Percentiles rank a stretch among this genome's conserved stretches.
phyloP scores from a whole-genome alignment of 2,113 vertebrate species.

The Poeciliopsis prolifica region DNA sequence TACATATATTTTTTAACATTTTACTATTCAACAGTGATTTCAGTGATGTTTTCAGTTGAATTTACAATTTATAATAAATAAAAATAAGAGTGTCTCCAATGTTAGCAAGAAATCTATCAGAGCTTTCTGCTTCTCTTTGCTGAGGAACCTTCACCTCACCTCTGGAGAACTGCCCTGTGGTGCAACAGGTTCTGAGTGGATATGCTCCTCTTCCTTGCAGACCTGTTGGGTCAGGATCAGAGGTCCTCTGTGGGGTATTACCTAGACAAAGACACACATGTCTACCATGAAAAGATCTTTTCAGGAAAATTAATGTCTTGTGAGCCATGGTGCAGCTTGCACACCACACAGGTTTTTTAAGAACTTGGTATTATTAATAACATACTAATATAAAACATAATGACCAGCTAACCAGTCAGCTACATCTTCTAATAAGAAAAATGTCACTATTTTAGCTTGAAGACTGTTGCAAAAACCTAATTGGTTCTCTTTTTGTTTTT shows the following conservation, averaged over 20 bases:
- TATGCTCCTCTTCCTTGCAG: neutral
- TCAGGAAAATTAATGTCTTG: too few species aligned
- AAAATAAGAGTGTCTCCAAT: neutral
- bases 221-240: neutral
- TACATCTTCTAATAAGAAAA: too few species aligned
- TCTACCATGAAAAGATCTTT: slow-evolving; percentile 1
- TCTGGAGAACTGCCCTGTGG: slow-evolving; percentile 36
- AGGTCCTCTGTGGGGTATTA: slow-evolving; percentile 1
- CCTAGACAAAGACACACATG: slow-evolving; percentile 21
- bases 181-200: slow-evolving; percentile 7
- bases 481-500: too few species aligned
- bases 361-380: too few species aligned
- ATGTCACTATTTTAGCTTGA: too few species aligned
- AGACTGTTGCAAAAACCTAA: too few species aligned
- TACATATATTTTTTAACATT: too few species aligned
- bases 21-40: neutral
- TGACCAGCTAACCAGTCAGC: too few species aligned
- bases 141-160: slow-evolving; percentile 32
- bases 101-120: neutral
- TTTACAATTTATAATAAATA: neutral
- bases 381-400: too few species aligned
- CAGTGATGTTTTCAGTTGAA: neutral
- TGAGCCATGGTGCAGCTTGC: too few species aligned
- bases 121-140: neutral
- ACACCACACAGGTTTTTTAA: too few species aligned